Base-by-base conservation (phyloP, 2,113 vertebrate species). In the Tetrax tetrax region DNA sequence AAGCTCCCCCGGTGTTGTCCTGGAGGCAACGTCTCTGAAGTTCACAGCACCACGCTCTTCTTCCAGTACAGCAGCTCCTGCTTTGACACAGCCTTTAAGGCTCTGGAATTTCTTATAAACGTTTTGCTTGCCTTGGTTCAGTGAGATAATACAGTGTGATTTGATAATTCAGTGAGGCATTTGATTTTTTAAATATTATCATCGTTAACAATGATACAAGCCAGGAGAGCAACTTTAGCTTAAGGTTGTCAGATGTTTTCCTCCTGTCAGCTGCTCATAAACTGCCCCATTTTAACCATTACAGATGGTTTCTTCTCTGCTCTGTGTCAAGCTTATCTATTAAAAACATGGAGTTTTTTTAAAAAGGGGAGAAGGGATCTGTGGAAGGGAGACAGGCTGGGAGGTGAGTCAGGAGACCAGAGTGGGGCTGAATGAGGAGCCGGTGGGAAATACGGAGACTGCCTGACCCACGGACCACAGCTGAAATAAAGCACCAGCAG, bases 21-120 rank as follows among this genome's bases (percentile, higher is more conserved):
- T 89, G 81, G 74, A 79, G 93, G 89, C 83, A 82, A 54, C 7
- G 3, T 51, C 87, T 95, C 95, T 85, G 77, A 94, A 93, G 81
- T 87, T 94, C 81, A 72, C 43, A 87, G 63, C 59, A 72, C 41
- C 70, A 43, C 2, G 9, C 31, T 66, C 50, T 75, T 87, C 68
- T 57, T 53, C 43, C 33, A 31, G 45, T 82, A 35, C 57, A 87
- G 65, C 72, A 94, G 11, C 25, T 89, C 54, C 43, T 47, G 27
- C 66, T 70, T 79, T 89, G 81, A 84, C 89, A 87, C 18, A 74
- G 33, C 57, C 60, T 89, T 93, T 64, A 87, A 76, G 77, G 53
- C 69, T 85, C 57, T 79, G 57, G 65, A 79, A 27, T 87, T 85
- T 96, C 65, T 95, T 63, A 14, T 9, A 54, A 82, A 79, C 53